These are phyloP conservation scores for Fopius arisanus DNA, from an alignment of 1,140 invertebrate genomes.

Conservation along the genomic window DNA sequence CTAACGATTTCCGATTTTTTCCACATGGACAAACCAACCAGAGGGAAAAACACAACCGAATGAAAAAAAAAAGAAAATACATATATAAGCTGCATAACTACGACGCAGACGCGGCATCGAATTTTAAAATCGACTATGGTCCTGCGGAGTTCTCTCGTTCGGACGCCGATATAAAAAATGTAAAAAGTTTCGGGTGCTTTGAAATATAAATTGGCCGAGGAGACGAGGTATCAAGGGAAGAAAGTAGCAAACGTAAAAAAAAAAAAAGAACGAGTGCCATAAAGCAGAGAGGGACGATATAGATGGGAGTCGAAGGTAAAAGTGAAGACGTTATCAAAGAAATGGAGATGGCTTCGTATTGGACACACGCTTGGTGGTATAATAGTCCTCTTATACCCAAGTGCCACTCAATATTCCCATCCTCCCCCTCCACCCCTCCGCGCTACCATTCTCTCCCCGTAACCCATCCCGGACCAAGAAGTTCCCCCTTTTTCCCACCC, in stretches of 20 bases:
- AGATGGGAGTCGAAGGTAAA: background rate
- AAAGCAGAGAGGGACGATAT: background rate
- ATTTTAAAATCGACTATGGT: slow-evolving; percentile 28
- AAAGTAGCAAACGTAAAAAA: slow-evolving; percentile 2
- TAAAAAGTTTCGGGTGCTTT: slow-evolving; percentile 25
- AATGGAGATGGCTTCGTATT: slow-evolving; percentile 7
- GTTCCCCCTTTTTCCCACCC: no score
- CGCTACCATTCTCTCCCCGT: slow-evolving; percentile 18
- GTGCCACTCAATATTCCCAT: background rate
- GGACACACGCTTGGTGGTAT: background rate
- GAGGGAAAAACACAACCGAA: background rate
- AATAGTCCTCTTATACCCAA: background rate
- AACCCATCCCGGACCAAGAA: background rate
- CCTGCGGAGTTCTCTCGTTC: background rate
- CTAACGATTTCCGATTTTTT: slow-evolving; percentile 33
- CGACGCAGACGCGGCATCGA: slow-evolving; percentile 25
- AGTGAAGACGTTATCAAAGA: slow-evolving; percentile 22
- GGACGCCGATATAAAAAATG: slow-evolving; percentile 21
- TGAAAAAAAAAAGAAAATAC: background rate
- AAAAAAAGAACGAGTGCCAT: slow-evolving; percentile 2
- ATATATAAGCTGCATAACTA: slow-evolving; percentile 3
- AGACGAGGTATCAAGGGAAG: background rate
- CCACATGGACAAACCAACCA: background rate
- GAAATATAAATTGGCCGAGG: slow-evolving; percentile 28
- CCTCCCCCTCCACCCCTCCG: slow-evolving; percentile 15